Base-by-base conservation (phyloP, 1,140 invertebrate genomes). In the Heliconius melpomene region DNA sequence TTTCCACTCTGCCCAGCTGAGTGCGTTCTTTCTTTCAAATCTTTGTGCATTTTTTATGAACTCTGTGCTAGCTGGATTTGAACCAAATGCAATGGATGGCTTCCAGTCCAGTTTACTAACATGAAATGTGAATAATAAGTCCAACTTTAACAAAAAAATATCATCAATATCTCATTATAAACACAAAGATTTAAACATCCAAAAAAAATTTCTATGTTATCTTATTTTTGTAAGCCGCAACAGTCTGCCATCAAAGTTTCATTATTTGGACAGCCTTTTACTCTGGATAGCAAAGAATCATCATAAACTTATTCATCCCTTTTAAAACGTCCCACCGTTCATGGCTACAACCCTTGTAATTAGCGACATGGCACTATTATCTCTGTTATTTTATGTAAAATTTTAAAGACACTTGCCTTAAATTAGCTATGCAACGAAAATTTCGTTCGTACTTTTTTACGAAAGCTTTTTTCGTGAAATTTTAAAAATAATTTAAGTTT, bases 11-110 rank as follows among this genome's bases (percentile, higher is more conserved):
- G 84, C 79, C 79, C 80, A 89, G 85, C 84, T 88, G 89, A 92
- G 90, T 90, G 88, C 84, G 87, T 88, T 89, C 87, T 91, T 89
- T 93, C 89, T 93, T 91, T 93, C 86, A 89, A 90, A 85, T 87
- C 85, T 52, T 52, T 52, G 18, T 52, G 18, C 50, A 52, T 79
- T 88, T 92, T 91, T 91, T 90, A 87, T 90, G 90, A 88, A 85
- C 79, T 87, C 84, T 82, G 85, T 85, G 88, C 87, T 90, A 89
- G 60, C 23, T 66, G 60, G 60, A 66, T 66, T 66, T 66, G 23
- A 26, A 66, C 8, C 60, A 66, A 66, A 66, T 66, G 60, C 82
- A 81, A 83, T 88, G 87, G 89, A 91, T 92, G 89, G 88, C 88
- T 84, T 89, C 84, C 86, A 83, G 85, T 86, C 78, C 82, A 79